These are phyloP conservation scores for Aurelia coerulea DNA, from an alignment of 30 jellyfish, hydroid and myxozoan genomes.

Conservation along the genomic window DNA sequence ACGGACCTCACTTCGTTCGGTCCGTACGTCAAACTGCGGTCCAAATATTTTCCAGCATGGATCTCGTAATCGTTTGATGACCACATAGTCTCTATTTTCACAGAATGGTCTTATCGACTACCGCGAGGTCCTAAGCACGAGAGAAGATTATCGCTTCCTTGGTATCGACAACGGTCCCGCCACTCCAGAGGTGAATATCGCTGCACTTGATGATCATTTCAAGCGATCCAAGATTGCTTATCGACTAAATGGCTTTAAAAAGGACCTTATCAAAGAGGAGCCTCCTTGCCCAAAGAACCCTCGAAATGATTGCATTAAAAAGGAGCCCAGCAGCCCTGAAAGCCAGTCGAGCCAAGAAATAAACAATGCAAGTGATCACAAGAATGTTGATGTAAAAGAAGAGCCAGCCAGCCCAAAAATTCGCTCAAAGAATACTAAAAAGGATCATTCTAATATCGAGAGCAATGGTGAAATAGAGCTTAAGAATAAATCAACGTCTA, in stretches of 20 bases:
- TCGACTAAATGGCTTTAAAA: constrained; percentile 55
- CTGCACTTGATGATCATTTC: constrained; percentile 22
- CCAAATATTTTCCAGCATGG: no score
- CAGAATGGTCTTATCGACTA: constrained; percentile 86
- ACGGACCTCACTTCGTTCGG: no score
- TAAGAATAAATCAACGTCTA: neutral
- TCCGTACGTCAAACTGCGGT: no score
- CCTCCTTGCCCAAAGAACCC: constrained; percentile 8
- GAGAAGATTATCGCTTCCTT: constrained; percentile 73
- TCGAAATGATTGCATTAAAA: constrained; percentile 1
- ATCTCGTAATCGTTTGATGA: no score
- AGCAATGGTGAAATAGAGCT: constrained; percentile 18
- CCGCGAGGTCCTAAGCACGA: constrained; percentile 59
- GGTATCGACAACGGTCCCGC: constrained; percentile 96
- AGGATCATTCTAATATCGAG: neutral
- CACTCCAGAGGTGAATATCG: constrained; percentile 84
- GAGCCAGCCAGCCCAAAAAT: constrained; percentile 9
- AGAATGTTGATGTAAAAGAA: neutral
- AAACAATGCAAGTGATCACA: neutral
- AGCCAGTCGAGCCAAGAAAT: neutral
- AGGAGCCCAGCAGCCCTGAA: constrained; percentile 52
- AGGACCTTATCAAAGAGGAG: constrained; percentile 19
- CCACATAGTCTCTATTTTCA: neutral
- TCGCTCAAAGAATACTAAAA: neutral
- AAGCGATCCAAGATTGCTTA: neutral